Conservation (phyloP, 2,888 invertebrate species). For the Drosophila siamana region DNA sequence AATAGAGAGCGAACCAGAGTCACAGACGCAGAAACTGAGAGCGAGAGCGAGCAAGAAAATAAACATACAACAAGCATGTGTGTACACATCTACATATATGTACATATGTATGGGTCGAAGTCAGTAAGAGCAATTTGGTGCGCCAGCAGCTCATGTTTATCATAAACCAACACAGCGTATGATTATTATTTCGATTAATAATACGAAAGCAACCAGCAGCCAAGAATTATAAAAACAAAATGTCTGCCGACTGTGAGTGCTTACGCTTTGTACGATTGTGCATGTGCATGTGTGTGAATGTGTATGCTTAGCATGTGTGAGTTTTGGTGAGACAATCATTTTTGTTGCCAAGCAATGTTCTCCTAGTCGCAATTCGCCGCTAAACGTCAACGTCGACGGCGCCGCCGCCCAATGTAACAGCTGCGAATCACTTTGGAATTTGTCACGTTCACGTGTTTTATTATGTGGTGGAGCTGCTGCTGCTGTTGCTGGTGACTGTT, state of each 20-base stretch:
- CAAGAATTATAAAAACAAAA: conserved; percentile 71
- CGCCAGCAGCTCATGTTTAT: conserved; percentile 37
- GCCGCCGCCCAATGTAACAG: conserved; percentile 64
- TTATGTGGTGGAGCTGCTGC: conserved; percentile 53
- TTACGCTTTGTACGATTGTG: conserved; percentile 5
- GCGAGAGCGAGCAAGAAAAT: conserved; percentile 2
- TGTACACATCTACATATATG: background rate
- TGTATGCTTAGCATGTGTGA: conserved; percentile 1
- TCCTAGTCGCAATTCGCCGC: conserved; percentile 55
- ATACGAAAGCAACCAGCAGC: conserved; percentile 37
- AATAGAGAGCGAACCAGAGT: conserved; percentile 7
- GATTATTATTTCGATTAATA: conserved; percentile 77
- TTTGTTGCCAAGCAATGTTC: conserved; percentile 68
- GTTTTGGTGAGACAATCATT: conserved; percentile 44
- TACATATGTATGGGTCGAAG: conserved; percentile 13
- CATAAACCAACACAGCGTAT: conserved; percentile 66
- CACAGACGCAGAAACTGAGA: conserved; percentile 7
- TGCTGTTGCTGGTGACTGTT: conserved; percentile 29
- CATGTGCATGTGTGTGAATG: conserved; percentile 6
- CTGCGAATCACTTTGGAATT: conserved; percentile 73
- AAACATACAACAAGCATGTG: too few species aligned
- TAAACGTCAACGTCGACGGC: conserved; percentile 24
- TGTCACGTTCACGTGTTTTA: conserved; percentile 83
- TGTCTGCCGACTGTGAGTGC: conserved; percentile 55
- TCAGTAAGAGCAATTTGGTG: conserved; percentile 10